A percentile compares a stretch with the other conserved stretches of the same genome.
These are phyloP conservation scores for Callipepla californica DNA, from an alignment of 2,113 vertebrate genomes.

Conservation along the genomic window DNA sequence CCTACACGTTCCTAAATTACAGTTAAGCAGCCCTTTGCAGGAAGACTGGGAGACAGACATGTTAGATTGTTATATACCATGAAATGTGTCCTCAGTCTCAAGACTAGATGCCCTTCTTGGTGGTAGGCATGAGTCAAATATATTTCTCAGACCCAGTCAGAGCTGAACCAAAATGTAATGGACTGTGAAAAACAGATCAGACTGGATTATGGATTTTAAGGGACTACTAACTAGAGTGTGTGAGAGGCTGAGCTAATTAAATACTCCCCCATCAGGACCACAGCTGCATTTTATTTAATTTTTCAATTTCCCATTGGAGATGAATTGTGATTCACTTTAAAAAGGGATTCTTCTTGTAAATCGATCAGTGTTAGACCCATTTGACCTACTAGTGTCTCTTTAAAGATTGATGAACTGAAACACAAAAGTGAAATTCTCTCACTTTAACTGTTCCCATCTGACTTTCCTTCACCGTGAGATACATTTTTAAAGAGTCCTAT, in stretches of 20 bases:
- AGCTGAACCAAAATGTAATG: not conserved
- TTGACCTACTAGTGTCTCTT: constrained; percentile 57
- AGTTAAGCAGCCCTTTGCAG: not conserved
- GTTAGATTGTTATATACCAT: not conserved
- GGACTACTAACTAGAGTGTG: not conserved
- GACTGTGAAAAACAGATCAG: not conserved
- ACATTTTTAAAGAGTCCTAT: not conserved
- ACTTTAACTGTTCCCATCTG: constrained; percentile 37
- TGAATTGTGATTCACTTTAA: constrained; percentile 34
- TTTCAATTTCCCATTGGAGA: constrained; percentile 35
- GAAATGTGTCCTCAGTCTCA: not conserved
- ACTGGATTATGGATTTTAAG: not conserved
- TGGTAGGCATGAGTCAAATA: not conserved
- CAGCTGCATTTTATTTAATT: not conserved
- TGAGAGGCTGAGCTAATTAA: constrained; percentile 28
- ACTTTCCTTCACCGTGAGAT: constrained; percentile 23
- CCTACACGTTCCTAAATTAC: not conserved
- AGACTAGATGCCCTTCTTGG: not conserved
- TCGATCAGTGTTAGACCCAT: constrained; percentile 32
- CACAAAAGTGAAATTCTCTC: constrained; percentile 55
- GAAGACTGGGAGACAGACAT: not conserved
- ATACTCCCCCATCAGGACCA: not conserved
- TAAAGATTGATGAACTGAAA: constrained; percentile 71
- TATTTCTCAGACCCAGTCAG: not conserved
- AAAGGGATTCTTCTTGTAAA: constrained; percentile 41